Percentiles rank a stretch among this genome's conserved stretches.
phyloP scores from a whole-genome alignment of 2,888 invertebrate species.

The Dryomyza anilis region DNA sequence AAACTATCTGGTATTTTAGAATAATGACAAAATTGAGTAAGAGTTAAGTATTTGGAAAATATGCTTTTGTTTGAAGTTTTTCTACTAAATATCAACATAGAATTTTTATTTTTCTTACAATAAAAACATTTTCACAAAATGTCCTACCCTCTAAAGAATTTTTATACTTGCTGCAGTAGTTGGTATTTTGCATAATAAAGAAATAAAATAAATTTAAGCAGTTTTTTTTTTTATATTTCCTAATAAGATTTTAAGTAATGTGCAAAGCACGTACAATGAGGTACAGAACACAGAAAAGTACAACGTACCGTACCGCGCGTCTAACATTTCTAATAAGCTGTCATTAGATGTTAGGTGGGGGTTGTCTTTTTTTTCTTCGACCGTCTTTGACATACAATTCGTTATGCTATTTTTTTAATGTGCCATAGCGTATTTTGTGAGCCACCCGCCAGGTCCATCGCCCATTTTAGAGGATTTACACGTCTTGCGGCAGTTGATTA shows the following conservation, averaged over 20 bases:
- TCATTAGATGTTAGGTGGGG: constrained; percentile 6
- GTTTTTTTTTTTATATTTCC: constrained; percentile 7
- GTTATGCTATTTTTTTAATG: not conserved
- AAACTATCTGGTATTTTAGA: not conserved
- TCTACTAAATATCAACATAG: too few relatives aligned
- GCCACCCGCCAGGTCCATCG: not conserved
- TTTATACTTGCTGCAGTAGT: too few relatives aligned
- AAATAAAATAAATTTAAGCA: constrained; percentile 9
- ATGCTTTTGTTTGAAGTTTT: too few relatives aligned
- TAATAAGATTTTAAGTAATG: not conserved
- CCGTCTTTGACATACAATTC: constrained; percentile 10
- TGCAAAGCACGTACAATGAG: not conserved
- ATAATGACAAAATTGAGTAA: not conserved
- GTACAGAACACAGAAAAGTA: not conserved
- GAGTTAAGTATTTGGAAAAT: too few relatives aligned
- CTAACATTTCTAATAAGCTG: constrained; percentile 23
- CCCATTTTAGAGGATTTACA: constrained; percentile 38
- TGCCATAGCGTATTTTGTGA: not conserved
- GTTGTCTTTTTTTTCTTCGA: not conserved
- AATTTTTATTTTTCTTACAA: too few relatives aligned
- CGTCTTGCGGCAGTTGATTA: constrained; percentile 55
- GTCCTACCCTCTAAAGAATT: too few relatives aligned
- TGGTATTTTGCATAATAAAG: constrained; percentile 15
- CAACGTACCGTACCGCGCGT: not conserved
- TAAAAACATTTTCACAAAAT: too few relatives aligned